Base-by-base conservation (phyloP, 2,797 vertebrate genomes). In the Tachyglossus aculeatus region DNA sequence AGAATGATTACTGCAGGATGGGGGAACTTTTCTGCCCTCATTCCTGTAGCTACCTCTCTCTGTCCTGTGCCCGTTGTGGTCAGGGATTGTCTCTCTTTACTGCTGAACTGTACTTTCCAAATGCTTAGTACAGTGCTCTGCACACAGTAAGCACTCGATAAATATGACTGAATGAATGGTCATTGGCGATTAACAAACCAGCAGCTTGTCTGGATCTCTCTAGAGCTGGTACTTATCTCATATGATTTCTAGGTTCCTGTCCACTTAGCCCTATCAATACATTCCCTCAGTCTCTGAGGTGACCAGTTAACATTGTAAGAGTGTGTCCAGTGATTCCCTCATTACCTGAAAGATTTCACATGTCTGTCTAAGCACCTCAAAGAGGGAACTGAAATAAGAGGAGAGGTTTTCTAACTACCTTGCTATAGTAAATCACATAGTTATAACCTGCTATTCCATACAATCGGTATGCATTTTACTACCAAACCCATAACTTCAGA, bases 221-320 rank as follows among this genome's bases (percentile, higher is more conserved):
- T n/a, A n/a, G n/a, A n/a, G n/a, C n/a, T n/a, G n/a, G n/a, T n/a
- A n/a, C 76, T 80, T 60, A 69, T 78, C 82, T 71, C 69, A 53
- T 81, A 69, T 85, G 78, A 87, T 58, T 83, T 81, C 83, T 76
- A 53, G 78, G 56, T 80, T 66, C 64, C 68, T 75, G 68, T 83
- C 82, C 80, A 61, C 71, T 80, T 41, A 76, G 62, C 74, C 56
- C 83, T 78, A 80, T 82, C 85, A 81, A 85, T 83, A 60, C 78
- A 80, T 87, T 80, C 80, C 70, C 55, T 66, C 59, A 67, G 68
- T 34, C 3, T 83, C 80, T 76, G 53, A 55, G 62, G 25, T 76
- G 45, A 47, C 53, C 39, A 59, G 53, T 57, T 70, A 22, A 58
- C 76, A 78, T 73, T 68, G 74, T 81, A 76, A 81, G 44, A 57